These are phyloP conservation scores for Hydrolagus colliei DNA, from an alignment of 2,797 vertebrate genomes.

Conservation along the genomic window DNA sequence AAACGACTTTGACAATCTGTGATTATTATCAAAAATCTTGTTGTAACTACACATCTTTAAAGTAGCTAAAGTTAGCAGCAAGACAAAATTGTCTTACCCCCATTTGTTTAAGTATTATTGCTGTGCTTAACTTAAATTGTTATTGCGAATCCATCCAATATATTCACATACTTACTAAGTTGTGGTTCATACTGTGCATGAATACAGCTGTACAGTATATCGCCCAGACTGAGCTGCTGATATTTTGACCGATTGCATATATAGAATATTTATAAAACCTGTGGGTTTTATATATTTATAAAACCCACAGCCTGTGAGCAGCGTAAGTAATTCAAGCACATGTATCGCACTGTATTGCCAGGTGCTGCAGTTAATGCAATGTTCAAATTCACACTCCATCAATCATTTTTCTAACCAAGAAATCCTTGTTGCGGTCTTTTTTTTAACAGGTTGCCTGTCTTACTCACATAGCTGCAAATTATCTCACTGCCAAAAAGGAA, in stretches of 20 bases:
- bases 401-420: background rate
- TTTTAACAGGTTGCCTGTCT: constrained; percentile 82
- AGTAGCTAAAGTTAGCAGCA: too few relatives aligned
- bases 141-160: background rate
- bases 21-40: too few relatives aligned
- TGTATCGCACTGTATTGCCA: background rate
- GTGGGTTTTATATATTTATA: background rate
- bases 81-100: too few relatives aligned
- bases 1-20: too few relatives aligned
- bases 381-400: constrained; percentile 19
- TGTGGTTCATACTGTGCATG: background rate
- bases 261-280: background rate
- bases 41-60: too few relatives aligned
- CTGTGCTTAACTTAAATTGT: background rate
- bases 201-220: constrained; percentile 3
- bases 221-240: background rate
- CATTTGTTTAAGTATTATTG: background rate
- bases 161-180: background rate
- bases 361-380: background rate
- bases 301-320: background rate
- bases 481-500: constrained; percentile 74
- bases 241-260: background rate
- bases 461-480: constrained; percentile 82
- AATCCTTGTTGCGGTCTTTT: constrained; percentile 1
- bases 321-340: background rate